These are phyloP conservation scores for Argyrosomus regius DNA, from an alignment of 2,797 vertebrate genomes.

Conservation along the genomic window DNA sequence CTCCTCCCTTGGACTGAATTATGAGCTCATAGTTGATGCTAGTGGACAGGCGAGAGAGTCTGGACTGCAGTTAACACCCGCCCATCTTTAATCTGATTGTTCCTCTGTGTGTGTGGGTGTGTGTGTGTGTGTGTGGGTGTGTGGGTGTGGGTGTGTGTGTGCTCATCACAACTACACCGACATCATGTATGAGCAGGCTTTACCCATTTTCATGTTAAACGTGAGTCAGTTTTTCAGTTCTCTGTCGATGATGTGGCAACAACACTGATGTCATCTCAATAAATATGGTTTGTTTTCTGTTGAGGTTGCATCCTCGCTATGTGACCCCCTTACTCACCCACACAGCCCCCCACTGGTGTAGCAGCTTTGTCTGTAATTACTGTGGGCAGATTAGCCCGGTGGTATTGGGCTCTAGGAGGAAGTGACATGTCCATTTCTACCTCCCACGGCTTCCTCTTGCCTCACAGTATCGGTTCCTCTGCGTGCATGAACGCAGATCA, in stretches of 20 bases:
- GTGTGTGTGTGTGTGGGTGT: constrained; percentile 7
- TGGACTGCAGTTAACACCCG: background rate
- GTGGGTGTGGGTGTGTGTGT: constrained; percentile 10
- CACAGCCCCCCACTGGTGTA: constrained; percentile 22
- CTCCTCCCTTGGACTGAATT: constrained; percentile 5
- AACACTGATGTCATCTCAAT: constrained; percentile 20
- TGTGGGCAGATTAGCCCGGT: constrained; percentile 48
- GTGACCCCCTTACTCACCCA: background rate
- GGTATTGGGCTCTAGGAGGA: constrained; percentile 43
- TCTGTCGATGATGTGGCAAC: constrained; percentile 16
- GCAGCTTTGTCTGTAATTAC: constrained; percentile 56
- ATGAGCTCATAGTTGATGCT: constrained; percentile 23
- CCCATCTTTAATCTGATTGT: background rate
- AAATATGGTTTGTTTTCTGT: constrained; percentile 15
- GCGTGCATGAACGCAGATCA: background rate
- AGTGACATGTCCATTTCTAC: constrained; percentile 51
- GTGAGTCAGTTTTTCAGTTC: constrained; percentile 16
- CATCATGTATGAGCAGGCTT: background rate
- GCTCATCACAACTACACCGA: background rate
- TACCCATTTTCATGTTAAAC: background rate
- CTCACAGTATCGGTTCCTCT: constrained; percentile 64
- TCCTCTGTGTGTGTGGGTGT: constrained; percentile 12
- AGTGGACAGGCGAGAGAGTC: constrained; percentile 30
- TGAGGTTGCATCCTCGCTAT: background rate
- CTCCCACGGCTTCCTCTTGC: constrained; percentile 64